Evolutionary conservation across 92 coral and sea anemone species (phyloP), one percentile per base, ranked within the genome.

Genomic region (Isaurus tuberculatus): DNA sequence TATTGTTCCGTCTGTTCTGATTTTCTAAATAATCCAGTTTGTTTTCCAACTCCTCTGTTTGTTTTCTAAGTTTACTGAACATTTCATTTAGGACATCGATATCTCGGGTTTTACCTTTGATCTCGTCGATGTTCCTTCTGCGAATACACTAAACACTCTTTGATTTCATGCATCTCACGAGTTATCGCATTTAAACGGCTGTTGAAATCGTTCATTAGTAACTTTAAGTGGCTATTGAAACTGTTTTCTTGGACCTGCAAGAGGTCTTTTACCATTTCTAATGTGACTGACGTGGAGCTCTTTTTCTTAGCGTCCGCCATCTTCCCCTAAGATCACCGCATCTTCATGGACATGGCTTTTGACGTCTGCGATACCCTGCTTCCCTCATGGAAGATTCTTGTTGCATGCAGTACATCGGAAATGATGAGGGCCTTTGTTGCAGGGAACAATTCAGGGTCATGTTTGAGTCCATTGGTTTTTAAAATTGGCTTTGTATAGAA

Each of bases 31-130:
- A n/a, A n/a, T n/a, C n/a, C n/a, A n/a, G n/a, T 63, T 65, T 65
- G 40, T 65, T 65, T 65, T 30, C 71, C 71, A 65, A 27, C 42
- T 65, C 40, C 71, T 65, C 42, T 27, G 29, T 37, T 65, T 65
- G 71, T 19, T 65, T 64, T 25, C 70, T 27, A 64, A 64, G 26
- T 13, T 28, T 0, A 1, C 17, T 25, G 5, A 64, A 25, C 36
- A 25, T 64, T 33, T 64, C 70, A 64, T 25, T 23, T 64, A 64
- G 70, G 70, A 34, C 11, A 25, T 57, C 65, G 65, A 57, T 25
- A 17, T 57, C 25, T 57, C 23, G 28, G 22, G 65, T 57, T 57
- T 64, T 64, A 11, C 70, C 33, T 3, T 64, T 64, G 34, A 64
- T 2, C 70, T 64, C 34, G 16, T 64, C 70, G 70, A 8, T 64